These are phyloP conservation scores for Periophthalmus modestus DNA, from an alignment of 2,113 vertebrate species.

Conservation along the genomic window DNA sequence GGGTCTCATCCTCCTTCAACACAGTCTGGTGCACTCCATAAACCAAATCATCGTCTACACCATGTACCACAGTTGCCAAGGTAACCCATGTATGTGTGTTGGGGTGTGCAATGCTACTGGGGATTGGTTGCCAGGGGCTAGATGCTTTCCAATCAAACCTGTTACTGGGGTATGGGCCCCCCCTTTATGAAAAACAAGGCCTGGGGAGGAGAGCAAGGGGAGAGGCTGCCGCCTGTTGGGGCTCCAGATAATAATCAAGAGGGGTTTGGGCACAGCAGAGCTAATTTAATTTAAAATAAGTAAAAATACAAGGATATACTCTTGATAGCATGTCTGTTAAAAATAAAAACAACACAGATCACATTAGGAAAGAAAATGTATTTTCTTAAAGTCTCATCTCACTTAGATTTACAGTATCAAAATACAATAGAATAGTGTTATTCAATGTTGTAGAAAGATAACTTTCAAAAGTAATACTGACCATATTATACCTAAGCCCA, in stretches of 20 bases:
- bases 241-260: conserved; percentile 23
- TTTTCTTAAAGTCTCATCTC: neutral
- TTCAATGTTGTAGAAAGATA: neutral
- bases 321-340: neutral
- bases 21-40: conserved; percentile 58
- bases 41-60: conserved; percentile 74
- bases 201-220: conserved; percentile 27
- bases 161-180: conserved; percentile 69
- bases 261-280: conserved; percentile 24
- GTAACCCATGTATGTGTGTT: conserved; percentile 63
- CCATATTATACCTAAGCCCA: neutral
- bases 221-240: conserved; percentile 59
- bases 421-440: neutral
- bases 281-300: neutral
- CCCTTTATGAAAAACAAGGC: conserved; percentile 23
- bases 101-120: conserved; percentile 62
- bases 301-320: neutral
- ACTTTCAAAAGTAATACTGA: neutral
- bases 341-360: neutral
- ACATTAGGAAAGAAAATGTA: neutral
- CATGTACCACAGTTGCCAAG: conserved; percentile 72
- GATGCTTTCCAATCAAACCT: conserved; percentile 80
- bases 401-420: neutral
- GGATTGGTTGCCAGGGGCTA: conserved; percentile 79
- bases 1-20: conserved; percentile 62